phyloP scores from a whole-genome alignment of 2,888 invertebrate genomes.

The Xylocampa areola region DNA sequence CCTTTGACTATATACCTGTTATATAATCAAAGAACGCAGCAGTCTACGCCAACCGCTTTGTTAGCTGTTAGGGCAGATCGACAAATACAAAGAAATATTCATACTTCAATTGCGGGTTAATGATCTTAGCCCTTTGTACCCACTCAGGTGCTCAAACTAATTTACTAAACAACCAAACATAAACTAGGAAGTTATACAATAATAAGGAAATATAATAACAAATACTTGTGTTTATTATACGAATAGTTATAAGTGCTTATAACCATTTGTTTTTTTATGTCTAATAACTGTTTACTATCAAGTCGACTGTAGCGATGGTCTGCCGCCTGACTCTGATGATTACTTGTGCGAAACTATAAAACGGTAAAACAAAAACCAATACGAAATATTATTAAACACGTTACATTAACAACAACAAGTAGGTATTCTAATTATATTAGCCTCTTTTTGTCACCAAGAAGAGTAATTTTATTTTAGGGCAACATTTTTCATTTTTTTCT shows the following conservation, averaged over 20 bases:
- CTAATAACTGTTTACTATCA: conserved; percentile 25
- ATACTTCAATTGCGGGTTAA: too few relatives aligned
- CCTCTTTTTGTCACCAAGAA: too few relatives aligned
- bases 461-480: too few relatives aligned
- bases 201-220: conserved; percentile 42
- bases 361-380: too few relatives aligned
- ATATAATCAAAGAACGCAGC: too few relatives aligned
- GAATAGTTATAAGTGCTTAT: conserved; percentile 25
- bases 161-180: conserved; percentile 11
- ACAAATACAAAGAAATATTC: neutral
- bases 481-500: too few relatives aligned
- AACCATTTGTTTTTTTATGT: conserved; percentile 35
- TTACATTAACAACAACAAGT: too few relatives aligned
- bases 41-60: too few relatives aligned
- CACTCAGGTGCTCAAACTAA: neutral
- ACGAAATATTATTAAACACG: too few relatives aligned
- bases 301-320: conserved; percentile 10
- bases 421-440: too few relatives aligned
- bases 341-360: too few relatives aligned
- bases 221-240: conserved; percentile 33
- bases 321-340: conserved; percentile 14
- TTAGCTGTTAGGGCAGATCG: neutral
- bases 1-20: too few relatives aligned
- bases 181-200: conserved; percentile 22
- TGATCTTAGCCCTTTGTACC: conserved; percentile 1